A percentile compares a stretch with the other conserved stretches of the same genome.
Conservation (phyloP, 2,113 vertebrate genomes). For the Proteles cristata region DNA sequence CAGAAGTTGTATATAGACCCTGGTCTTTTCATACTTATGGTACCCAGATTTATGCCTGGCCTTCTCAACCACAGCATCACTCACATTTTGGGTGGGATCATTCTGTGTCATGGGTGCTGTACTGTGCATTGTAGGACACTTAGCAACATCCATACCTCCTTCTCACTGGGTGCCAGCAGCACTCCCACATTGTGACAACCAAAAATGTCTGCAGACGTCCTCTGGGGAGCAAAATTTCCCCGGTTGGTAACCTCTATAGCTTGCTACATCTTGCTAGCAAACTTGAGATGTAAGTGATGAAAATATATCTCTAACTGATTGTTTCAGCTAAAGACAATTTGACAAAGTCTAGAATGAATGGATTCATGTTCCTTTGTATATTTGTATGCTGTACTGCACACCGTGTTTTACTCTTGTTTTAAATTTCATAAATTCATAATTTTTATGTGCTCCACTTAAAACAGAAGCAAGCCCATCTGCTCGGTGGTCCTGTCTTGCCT, state of each 20-base stretch:
- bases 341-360: not conserved
- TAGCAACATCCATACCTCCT: not conserved
- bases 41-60: not conserved
- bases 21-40: not conserved
- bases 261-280: not conserved
- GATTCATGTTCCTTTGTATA: not conserved
- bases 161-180: not conserved
- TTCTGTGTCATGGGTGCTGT: not conserved
- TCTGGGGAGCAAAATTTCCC: not conserved
- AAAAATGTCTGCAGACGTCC: not conserved
- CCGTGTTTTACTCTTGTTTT: not conserved
- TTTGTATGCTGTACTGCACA: not conserved
- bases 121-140: not conserved
- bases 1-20: not conserved
- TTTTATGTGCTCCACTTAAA: not conserved
- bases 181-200: not conserved
- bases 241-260: not conserved
- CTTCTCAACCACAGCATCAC: not conserved
- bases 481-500: not conserved
- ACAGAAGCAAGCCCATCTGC: not conserved
- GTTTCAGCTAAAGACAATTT: conserved; percentile 38
- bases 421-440: not conserved
- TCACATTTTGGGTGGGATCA: not conserved
- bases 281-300: not conserved
- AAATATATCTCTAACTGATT: not conserved